phyloP scores from a whole-genome alignment of 1,140 invertebrate genomes.

The Zaprionus camerounensis region DNA sequence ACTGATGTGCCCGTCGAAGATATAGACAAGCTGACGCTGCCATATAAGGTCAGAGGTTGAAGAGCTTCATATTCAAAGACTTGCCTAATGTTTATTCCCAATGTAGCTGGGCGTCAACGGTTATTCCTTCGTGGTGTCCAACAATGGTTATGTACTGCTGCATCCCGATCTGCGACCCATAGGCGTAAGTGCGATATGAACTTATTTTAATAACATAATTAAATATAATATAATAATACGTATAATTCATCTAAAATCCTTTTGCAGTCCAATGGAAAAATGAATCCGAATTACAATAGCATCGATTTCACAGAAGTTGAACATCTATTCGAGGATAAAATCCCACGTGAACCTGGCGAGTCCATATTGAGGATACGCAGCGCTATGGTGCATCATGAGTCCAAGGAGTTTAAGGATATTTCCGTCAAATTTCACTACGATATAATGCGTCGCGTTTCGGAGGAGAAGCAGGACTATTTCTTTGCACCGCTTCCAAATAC shows the following conservation, averaged over 20 bases:
- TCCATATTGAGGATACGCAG: conserved; percentile 87
- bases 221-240: not conserved
- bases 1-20: conserved; percentile 97
- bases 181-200: conserved; percentile 85
- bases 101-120: conserved; percentile 95
- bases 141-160: conserved; percentile 96
- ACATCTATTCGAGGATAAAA: conserved; percentile 89
- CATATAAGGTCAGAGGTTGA: conserved; percentile 87
- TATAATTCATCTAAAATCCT: not conserved
- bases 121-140: conserved; percentile 97
- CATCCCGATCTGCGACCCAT: conserved; percentile 90
- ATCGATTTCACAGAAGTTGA: conserved; percentile 98
- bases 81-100: conserved; percentile 15
- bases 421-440: conserved; percentile 92
- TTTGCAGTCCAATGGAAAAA: conserved; percentile 85
- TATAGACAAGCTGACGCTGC: conserved; percentile 93
- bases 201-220: not conserved
- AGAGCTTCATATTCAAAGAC: too few relatives aligned
- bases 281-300: conserved; percentile 98
- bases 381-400: conserved; percentile 89
- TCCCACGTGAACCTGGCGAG: conserved; percentile 84
- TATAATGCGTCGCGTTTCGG: conserved; percentile 91
- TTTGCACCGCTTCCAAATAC: conserved; percentile 92
- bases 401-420: conserved; percentile 88
- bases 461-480: conserved; percentile 93